phyloP scores from a whole-genome alignment of 2,797 vertebrate genomes.

The Dipus sagitta region DNA sequence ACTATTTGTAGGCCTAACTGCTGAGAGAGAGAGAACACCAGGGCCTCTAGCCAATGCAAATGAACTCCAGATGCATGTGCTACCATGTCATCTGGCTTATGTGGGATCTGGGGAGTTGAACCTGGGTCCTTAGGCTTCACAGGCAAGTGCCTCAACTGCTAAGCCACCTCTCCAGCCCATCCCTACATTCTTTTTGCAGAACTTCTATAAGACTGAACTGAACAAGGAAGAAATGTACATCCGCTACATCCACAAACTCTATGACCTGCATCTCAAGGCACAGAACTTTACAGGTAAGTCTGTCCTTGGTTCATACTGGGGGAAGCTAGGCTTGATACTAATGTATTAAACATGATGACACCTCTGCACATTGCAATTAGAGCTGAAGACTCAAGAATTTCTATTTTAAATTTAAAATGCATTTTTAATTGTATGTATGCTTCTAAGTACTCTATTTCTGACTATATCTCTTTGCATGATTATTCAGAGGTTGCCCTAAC shows the following conservation, averaged over 20 bases:
- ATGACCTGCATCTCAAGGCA: constrained; percentile 98
- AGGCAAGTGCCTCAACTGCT: no score
- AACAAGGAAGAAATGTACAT: constrained; percentile 99
- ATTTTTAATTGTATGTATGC: constrained; percentile 12
- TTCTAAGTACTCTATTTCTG: neutral
- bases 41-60: no score
- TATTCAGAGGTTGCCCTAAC: constrained; percentile 21
- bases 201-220: constrained; percentile 99
- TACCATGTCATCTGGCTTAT: neutral
- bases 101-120: no score
- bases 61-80: no score
- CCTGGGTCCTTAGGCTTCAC: no score
- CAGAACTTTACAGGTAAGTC: constrained; percentile 98
- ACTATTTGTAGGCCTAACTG: neutral
- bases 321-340: neutral
- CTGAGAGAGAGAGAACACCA: neutral
- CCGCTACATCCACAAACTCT: constrained; percentile 99
- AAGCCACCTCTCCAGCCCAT: no score
- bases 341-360: neutral
- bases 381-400: neutral
- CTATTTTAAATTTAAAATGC: constrained; percentile 33
- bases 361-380: neutral
- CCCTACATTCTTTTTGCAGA: constrained; percentile 87
- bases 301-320: neutral
- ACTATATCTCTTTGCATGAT: neutral